Evolutionary conservation across 2,113 vertebrate genomes (phyloP), one percentile per base, ranked within the genome.

Genomic region (Jacana jacana): DNA sequence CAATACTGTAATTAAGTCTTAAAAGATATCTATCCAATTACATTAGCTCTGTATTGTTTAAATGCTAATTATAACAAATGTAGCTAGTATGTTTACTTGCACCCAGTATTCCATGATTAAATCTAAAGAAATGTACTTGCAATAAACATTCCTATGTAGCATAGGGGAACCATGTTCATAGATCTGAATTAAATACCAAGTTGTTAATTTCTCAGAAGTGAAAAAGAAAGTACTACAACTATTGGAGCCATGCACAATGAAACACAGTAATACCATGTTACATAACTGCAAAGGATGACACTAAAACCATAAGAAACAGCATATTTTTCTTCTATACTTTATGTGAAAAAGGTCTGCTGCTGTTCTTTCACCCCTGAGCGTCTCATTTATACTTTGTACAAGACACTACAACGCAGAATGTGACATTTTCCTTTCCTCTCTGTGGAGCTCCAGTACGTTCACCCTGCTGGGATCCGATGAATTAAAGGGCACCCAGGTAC

Each of bases 151-250:
- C 16, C 4, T 78, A 91, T 92, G 94, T 93, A 96, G 63, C 66
- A 81, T 48, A 84, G 51, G 66, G 90, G 65, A 97, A 97, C 65
- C 57, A 44, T 17, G 9, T 73, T 73, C 83, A 66, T 64, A 85
- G 68, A 79, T 27, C 39, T 95, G 90, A 97, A 93, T 96, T 91
- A 81, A 94, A 95, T 39, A 72, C 86, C 40, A 10, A 84, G 80
- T 96, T 78, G 25, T 65, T 95, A 90, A 81, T 89, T 39, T 86
- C 49, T 84, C 31, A 7, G 72, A 91, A 97, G 54, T 52, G 39
- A 49, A 95, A 91, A 71, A 77, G 30, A 9, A 96, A 89, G 24
- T 52, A 81, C 81, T 94, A 49, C 81, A 91, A 70, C 72, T 83
- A 61, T 55, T 66, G 54, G 63, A 94, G 72, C 63, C 33, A 7